A percentile compares a stretch with the other conserved stretches of the same genome.
Conservation (phyloP, 2,797 vertebrate genomes). For the Chelidonichthys spinosus region DNA sequence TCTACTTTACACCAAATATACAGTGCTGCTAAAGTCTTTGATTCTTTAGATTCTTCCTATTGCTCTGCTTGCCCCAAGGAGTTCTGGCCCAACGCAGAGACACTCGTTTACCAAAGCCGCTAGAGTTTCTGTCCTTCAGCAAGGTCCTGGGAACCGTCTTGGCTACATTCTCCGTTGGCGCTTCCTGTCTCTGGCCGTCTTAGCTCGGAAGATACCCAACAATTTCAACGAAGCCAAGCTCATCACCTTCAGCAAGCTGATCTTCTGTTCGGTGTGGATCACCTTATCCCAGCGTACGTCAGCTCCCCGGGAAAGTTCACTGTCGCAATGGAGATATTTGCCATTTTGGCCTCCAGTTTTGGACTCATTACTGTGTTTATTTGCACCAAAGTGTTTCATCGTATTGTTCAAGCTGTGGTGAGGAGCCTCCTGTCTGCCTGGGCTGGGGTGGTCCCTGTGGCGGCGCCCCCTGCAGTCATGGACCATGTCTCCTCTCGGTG, state of each 20-base stretch:
- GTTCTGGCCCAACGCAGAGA: constrained; percentile 1
- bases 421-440: too few relatives aligned
- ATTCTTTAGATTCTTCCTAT: background rate
- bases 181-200: constrained; percentile 52
- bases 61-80: background rate
- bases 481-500: too few relatives aligned
- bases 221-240: constrained; percentile 79
- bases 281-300: constrained; percentile 79
- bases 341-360: constrained; percentile 81
- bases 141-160: background rate
- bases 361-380: constrained; percentile 54
- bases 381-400: constrained; percentile 78
- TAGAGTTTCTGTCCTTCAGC: constrained; percentile 7
- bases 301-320: constrained; percentile 81
- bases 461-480: too few relatives aligned
- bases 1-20: constrained; percentile 16
- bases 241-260: constrained; percentile 81
- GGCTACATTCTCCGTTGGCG: background rate
- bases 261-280: constrained; percentile 81
- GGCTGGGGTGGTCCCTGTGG: too few relatives aligned
- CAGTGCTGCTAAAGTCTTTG: background rate
- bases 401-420: constrained; percentile 78
- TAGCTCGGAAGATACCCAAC: constrained; percentile 76
- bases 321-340: constrained; percentile 81
- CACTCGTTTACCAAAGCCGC: background rate